These are phyloP conservation scores for Chloroceryle amazona DNA, from an alignment of 2,797 vertebrate genomes.

Conservation along the genomic window DNA sequence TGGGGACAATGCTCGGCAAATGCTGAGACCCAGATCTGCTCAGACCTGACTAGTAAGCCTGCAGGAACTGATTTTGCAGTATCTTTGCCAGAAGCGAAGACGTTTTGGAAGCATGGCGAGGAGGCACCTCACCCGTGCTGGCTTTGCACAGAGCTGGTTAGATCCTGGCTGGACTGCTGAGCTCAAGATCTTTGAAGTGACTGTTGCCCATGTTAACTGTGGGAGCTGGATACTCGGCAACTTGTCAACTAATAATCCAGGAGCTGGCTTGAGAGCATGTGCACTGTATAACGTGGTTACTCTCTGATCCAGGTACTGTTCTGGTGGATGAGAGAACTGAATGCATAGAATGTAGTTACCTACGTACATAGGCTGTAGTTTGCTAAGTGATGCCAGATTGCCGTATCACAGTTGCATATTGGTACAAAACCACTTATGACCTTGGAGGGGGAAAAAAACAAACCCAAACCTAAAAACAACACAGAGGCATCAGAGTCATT, in stretches of 20 bases:
- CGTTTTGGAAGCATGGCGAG: neutral
- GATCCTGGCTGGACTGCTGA: neutral
- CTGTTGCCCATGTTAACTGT: neutral
- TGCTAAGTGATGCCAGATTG: neutral
- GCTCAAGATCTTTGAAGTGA: neutral
- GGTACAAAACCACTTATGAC: neutral
- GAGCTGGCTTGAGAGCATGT: neutral
- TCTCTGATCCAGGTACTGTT: neutral
- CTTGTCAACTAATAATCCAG: neutral
- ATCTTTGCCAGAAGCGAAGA: slow-evolving; percentile 3
- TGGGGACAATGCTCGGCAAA: neutral
- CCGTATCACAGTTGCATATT: neutral
- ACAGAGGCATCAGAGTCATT: neutral
- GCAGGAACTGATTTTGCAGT: neutral
- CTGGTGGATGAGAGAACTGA: neutral
- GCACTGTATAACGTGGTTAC: neutral
- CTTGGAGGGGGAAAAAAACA: neutral
- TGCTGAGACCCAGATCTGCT: neutral
- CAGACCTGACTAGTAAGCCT: neutral
- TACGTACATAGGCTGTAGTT: neutral
- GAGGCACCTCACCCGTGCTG: neutral
- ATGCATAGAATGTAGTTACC: neutral
- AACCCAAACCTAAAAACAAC: neutral
- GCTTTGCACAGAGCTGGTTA: neutral
- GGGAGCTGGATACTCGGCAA: neutral